Conservation (phyloP, 53 echinoderm and acorn worm species). For the Zoroaster sp. region DNA sequence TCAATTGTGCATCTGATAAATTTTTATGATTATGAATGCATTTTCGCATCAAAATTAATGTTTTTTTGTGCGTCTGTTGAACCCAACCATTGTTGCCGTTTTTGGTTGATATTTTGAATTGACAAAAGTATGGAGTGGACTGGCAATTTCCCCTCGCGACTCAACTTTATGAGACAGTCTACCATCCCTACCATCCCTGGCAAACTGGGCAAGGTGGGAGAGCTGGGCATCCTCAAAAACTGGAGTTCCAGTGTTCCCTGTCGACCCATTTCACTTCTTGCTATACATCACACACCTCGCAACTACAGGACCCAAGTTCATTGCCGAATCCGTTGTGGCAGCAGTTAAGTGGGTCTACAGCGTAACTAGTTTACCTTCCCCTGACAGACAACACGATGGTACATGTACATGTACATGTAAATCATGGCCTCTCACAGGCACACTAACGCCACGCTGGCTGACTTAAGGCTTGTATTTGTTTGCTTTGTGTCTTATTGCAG, state of each 20-base stretch:
- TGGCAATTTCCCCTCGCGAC: neutral
- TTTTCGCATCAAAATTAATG: too few relatives aligned
- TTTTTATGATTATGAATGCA: neutral
- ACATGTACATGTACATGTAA: neutral
- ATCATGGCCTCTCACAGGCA: constrained; percentile 22
- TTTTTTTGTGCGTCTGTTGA: neutral
- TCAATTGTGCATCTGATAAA: neutral
- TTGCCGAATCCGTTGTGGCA: neutral
- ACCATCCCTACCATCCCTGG: neutral
- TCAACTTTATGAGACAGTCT: neutral
- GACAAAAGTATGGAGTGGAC: neutral
- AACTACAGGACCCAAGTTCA: neutral
- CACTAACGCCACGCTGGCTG: constrained; percentile 4
- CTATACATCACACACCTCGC: constrained; percentile 3
- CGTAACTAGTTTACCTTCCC: constrained; percentile 29
- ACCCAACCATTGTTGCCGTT: neutral
- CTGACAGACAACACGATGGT: constrained; percentile 37
- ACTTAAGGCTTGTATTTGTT: constrained; percentile 12
- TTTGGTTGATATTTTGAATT: neutral
- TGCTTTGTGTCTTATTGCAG: constrained; percentile 43
- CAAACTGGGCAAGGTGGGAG: constrained; percentile 1
- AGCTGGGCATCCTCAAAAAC: constrained; percentile 1
- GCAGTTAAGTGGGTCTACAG: constrained; percentile 30
- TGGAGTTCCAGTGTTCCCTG: neutral
- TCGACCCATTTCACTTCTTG: neutral